These are phyloP conservation scores for Rallus limicola DNA, from an alignment of 2,113 vertebrate species.

Conservation along the genomic window DNA sequence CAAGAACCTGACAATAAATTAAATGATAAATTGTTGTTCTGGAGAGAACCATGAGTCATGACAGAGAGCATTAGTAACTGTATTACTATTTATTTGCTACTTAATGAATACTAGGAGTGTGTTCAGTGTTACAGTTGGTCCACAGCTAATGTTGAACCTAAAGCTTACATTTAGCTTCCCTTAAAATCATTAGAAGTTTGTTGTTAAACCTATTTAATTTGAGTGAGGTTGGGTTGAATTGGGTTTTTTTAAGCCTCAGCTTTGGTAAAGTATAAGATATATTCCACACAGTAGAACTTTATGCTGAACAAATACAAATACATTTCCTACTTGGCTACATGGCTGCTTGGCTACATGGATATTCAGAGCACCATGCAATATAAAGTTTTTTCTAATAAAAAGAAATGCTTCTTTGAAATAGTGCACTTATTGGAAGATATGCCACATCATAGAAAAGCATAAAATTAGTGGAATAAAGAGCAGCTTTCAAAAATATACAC, in stretches of 20 bases:
- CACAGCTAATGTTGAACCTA: neutral
- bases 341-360: neutral
- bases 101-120: neutral
- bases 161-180: neutral
- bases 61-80: neutral
- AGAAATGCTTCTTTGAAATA: neutral
- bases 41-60: neutral
- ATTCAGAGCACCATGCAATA: neutral
- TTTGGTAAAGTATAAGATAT: neutral
- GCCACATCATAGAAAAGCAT: neutral
- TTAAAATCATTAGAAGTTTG: neutral
- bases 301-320: neutral
- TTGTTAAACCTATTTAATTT: neutral
- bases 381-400: neutral
- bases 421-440: neutral
- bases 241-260: neutral
- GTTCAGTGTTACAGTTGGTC: neutral
- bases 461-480: neutral
- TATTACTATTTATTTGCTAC: neutral
- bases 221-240: no score
- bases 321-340: neutral
- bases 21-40: neutral
- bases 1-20: neutral
- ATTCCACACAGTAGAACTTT: neutral
- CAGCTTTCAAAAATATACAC: neutral